A percentile compares a stretch with the other conserved stretches of the same genome.
Conservation (phyloP, 1,140 invertebrate genomes). For the Danaus plexippus region DNA sequence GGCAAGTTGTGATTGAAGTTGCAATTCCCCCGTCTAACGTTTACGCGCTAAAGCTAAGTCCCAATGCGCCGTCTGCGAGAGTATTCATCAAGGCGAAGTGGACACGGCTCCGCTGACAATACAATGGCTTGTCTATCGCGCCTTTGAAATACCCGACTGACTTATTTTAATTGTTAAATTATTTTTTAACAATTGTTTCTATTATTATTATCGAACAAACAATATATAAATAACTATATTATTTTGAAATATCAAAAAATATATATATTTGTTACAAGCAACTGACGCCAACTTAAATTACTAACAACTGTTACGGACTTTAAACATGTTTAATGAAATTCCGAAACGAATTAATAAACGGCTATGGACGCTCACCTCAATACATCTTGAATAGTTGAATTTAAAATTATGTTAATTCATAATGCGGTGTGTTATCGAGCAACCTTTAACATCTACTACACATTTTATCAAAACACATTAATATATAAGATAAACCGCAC, state of each 20-base stretch:
- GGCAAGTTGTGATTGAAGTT: constrained; percentile 13
- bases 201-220: too few species aligned
- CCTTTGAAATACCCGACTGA: constrained; percentile 34
- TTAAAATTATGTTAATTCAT: constrained; percentile 28
- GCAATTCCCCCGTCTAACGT: constrained; percentile 14
- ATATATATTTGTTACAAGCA: too few species aligned
- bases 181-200: too few species aligned
- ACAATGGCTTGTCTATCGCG: constrained; percentile 49
- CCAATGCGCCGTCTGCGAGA: constrained; percentile 16
- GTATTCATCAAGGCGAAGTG: constrained; percentile 27
- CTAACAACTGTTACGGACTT: too few species aligned
- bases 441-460: constrained; percentile 44
- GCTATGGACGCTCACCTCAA: constrained; percentile 15
- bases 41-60: constrained; percentile 21
- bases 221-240: too few species aligned
- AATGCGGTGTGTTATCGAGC: constrained; percentile 35
- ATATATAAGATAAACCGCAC: constrained; percentile 39
- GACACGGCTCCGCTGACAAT: constrained; percentile 33
- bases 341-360: constrained; percentile 14
- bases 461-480: constrained; percentile 46
- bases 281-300: too few species aligned
- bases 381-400: constrained; percentile 34
- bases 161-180: constrained; percentile 1
- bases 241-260: too few species aligned
- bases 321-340: constrained; percentile 9